These are phyloP conservation scores for Lycaena phlaeas DNA, from an alignment of 2,888 invertebrate species.

Conservation along the genomic window DNA sequence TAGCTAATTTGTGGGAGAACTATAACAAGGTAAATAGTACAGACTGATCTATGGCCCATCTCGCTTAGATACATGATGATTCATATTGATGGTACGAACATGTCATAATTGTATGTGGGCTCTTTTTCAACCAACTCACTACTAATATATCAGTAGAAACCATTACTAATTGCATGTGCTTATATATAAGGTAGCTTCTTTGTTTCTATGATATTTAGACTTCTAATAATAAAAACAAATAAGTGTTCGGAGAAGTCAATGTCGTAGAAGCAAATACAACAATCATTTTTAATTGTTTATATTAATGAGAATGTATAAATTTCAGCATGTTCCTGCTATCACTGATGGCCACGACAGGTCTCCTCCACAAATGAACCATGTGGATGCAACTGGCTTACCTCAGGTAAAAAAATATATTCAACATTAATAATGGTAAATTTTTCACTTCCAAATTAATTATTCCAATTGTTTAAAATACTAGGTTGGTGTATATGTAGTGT, in stretches of 20 bases:
- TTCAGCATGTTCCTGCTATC: conserved; percentile 63
- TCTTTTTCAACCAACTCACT: conserved; percentile 36
- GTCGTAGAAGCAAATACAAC: no score
- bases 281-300: no score
- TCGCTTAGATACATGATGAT: conserved; percentile 13
- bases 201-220: no score
- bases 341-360: conserved; percentile 59
- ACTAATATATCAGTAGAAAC: conserved; percentile 11
- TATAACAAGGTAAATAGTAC: conserved; percentile 47
- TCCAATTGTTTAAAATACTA: no score
- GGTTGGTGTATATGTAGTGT: no score
- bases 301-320: no score
- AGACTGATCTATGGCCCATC: conserved; percentile 8
- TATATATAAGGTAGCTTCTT: neutral
- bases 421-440: no score
- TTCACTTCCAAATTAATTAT: no score
- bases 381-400: conserved; percentile 40
- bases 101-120: conserved; percentile 34
- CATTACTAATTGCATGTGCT: conserved; percentile 7
- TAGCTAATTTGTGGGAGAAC: conserved; percentile 55
- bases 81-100: no score
- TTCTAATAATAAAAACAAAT: no score
- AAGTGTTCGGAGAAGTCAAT: no score
- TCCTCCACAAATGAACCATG: conserved; percentile 40
- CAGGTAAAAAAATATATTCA: conserved; percentile 48